Evolutionary conservation across 2,797 vertebrate species (phyloP).

Genomic region (Scarus forsteni): DNA sequence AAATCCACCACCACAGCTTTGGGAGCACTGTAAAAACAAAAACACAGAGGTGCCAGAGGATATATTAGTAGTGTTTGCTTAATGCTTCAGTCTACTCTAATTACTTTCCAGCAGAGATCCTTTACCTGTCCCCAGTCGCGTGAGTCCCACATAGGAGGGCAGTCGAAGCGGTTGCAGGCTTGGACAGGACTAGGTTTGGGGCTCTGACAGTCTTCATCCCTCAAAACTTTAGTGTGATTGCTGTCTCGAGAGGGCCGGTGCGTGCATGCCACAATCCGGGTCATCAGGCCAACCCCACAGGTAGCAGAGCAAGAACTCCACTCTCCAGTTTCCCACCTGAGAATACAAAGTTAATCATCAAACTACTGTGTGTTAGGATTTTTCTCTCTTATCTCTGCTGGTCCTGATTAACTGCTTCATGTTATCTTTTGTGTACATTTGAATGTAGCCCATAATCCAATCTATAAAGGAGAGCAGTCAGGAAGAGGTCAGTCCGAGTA

Average conservation of each 20-base stretch:
- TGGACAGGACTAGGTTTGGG: constrained; percentile 90
- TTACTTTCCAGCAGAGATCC: background rate
- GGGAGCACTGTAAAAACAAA: constrained; percentile 88
- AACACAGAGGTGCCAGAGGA: constrained; percentile 17
- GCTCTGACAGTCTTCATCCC: constrained; percentile 87
- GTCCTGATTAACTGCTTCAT: constrained; percentile 22
- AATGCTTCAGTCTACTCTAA: background rate
- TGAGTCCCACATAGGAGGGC: constrained; percentile 92
- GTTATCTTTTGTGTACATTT: constrained; percentile 15
- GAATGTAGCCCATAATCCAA: constrained; percentile 25
- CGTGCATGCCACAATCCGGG: constrained; percentile 89
- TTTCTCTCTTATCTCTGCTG: constrained; percentile 16
- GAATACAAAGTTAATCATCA: constrained; percentile 26
- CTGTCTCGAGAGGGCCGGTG: constrained; percentile 86
- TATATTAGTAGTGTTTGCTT: constrained; percentile 8
- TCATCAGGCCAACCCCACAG: constrained; percentile 94
- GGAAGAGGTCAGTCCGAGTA: constrained; percentile 32
- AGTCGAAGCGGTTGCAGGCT: constrained; percentile 96
- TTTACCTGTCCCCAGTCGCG: constrained; percentile 91
- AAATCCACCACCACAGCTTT: constrained; percentile 89
- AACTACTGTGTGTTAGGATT: background rate
- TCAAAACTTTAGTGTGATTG: constrained; percentile 85
- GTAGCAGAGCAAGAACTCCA: constrained; percentile 95
- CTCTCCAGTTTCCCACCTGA: constrained; percentile 92
- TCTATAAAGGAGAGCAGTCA: constrained; percentile 36